Conservation (phyloP, 2,888 invertebrate species). For the Trissolcus brochymenae region DNA sequence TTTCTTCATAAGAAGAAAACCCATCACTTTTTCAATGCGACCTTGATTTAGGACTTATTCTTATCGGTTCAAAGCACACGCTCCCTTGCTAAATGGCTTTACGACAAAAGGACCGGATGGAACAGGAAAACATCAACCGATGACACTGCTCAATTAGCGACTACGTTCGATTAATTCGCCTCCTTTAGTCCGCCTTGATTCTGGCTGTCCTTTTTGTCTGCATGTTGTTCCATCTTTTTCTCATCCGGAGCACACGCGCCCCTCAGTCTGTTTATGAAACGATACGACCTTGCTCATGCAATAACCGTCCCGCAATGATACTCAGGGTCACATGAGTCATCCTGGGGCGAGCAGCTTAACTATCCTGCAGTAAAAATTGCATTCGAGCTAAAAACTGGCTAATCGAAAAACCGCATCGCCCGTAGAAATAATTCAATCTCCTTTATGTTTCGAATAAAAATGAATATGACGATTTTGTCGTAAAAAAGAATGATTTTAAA, state of each 20-base stretch:
- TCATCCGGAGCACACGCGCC: not conserved
- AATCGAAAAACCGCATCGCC: not conserved
- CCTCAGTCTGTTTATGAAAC: constrained; percentile 36
- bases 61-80: constrained; percentile 57
- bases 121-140: constrained; percentile 48
- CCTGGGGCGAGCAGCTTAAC: constrained; percentile 14
- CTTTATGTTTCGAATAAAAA: too few relatives aligned
- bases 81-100: constrained; percentile 55
- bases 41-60: constrained; percentile 66
- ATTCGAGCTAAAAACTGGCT: constrained; percentile 1
- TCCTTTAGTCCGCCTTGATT: constrained; percentile 17
- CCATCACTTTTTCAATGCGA: constrained; percentile 47
- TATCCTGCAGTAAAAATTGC: not conserved
- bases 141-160: constrained; percentile 61
- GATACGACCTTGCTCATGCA: constrained; percentile 41
- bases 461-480: too few relatives aligned
- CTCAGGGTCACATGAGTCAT: constrained; percentile 33
- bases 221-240: constrained; percentile 25
- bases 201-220: not conserved
- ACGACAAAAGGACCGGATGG: constrained; percentile 44
- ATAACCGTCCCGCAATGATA: constrained; percentile 49
- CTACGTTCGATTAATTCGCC: constrained; percentile 48
- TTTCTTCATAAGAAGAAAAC: constrained; percentile 22
- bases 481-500: too few relatives aligned
- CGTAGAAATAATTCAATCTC: too few relatives aligned